Evolutionary conservation across 2,797 vertebrate species (phyloP).

Genomic region (Odontamblyopus rebecca): DNA sequence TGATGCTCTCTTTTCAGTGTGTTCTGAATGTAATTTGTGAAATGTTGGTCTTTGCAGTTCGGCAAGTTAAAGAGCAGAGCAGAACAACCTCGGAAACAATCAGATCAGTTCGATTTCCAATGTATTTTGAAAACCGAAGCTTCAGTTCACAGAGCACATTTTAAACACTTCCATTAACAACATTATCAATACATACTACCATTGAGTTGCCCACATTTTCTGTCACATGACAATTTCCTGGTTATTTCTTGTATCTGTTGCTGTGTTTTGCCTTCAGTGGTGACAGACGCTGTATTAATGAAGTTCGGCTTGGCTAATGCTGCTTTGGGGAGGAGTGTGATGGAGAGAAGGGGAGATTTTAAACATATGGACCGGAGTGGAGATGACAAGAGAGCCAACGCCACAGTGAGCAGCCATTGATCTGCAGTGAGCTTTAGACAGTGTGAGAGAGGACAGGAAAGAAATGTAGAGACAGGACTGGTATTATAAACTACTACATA

Average conservation of each 20-base stretch:
- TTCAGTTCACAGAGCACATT: too few species aligned
- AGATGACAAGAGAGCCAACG: constrained; percentile 28
- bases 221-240: constrained; percentile 30
- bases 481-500: too few species aligned
- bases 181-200: not conserved
- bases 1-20: too few species aligned
- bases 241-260: constrained; percentile 22
- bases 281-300: constrained; percentile 61
- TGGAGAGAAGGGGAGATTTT: constrained; percentile 43
- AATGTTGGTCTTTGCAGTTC: too few species aligned
- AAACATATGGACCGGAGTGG: constrained; percentile 40
- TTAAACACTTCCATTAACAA: too few species aligned
- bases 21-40: too few species aligned
- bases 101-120: too few species aligned
- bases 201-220: constrained; percentile 2
- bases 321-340: constrained; percentile 46
- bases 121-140: too few species aligned
- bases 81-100: too few species aligned
- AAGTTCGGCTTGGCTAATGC: constrained; percentile 51
- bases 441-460: constrained; percentile 12
- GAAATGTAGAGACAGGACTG: not conserved
- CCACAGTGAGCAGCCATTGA: constrained; percentile 28
- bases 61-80: too few species aligned
- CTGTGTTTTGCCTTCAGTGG: constrained; percentile 38
- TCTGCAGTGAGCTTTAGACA: constrained; percentile 22